phyloP scores from a whole-genome alignment of 53 echinoderm and acorn worm genomes.

The Hippasteria phrygiana region DNA sequence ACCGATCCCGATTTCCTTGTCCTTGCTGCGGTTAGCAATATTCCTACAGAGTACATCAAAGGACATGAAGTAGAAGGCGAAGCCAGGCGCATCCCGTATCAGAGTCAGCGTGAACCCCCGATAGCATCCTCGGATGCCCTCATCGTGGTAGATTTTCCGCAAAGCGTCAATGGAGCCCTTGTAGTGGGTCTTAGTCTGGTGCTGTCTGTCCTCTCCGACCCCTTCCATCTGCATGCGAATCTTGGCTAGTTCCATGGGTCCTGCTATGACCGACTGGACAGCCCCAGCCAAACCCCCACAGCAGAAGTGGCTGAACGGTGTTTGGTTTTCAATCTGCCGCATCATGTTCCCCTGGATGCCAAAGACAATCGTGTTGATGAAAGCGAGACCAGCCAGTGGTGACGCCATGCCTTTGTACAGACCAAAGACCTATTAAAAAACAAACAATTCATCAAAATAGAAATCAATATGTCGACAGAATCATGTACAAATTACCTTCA shows the following conservation, averaged over 20 bases:
- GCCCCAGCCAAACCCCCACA: slow-evolving; percentile 85
- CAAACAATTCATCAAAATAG: not conserved
- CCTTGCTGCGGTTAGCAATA: slow-evolving; percentile 62
- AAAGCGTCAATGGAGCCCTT: slow-evolving; percentile 87
- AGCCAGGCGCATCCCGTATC: slow-evolving; percentile 85
- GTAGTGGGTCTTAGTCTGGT: slow-evolving; percentile 59
- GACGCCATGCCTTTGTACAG: slow-evolving; percentile 99
- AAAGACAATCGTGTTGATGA: slow-evolving; percentile 93
- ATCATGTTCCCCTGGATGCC: slow-evolving; percentile 97
- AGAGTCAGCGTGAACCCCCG: slow-evolving; percentile 82
- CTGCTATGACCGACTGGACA: slow-evolving; percentile 85
- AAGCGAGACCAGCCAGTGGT: slow-evolving; percentile 88
- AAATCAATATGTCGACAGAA: not conserved
- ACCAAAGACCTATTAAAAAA: slow-evolving; percentile 83
- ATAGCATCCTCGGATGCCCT: slow-evolving; percentile 86
- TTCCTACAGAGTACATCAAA: slow-evolving; percentile 82
- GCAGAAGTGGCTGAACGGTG: slow-evolving; percentile 83
- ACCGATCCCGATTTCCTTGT: slow-evolving; percentile 80
- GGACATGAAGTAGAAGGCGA: slow-evolving; percentile 86
- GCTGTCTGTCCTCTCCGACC: slow-evolving; percentile 63
- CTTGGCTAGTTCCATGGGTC: slow-evolving; percentile 98
- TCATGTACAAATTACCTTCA: too few species aligned
- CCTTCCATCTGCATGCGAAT: slow-evolving; percentile 91
- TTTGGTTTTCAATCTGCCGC: slow-evolving; percentile 85
- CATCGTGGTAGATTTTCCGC: slow-evolving; percentile 73